Evolutionary conservation across 1,140 invertebrate genomes (phyloP), one percentile per base, ranked within the genome.

Genomic region (Chionoecetes opilio): DNA sequence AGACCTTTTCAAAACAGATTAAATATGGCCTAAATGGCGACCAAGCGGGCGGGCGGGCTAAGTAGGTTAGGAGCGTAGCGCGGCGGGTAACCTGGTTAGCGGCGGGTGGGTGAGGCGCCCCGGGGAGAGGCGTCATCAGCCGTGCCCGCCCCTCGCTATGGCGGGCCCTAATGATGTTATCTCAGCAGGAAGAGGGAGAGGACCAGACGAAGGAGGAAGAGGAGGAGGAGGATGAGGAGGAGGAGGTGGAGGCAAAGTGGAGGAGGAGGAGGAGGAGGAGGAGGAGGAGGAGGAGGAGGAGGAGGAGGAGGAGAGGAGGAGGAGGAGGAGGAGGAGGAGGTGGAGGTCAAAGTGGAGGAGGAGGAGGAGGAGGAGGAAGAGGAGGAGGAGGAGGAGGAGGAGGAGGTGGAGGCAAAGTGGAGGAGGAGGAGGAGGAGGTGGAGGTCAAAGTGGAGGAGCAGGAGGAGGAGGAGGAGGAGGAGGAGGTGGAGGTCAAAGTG

Each of bases 11-110:
- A n/a, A 75, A n/a, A 26, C 21, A 75, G 63, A 75, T 75, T 75
- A 75, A n/a, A n/a, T 75, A n/a, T n/a, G 63, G 6, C 63, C 63
- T 75, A 75, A 75, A n/a, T 75, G 63, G 63, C 63, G 63, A 75
- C 21, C 63, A 75, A 75, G 63, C 63, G 63, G 63, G 63, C 63
- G 63, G n/a, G 63, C n/a, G 21, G n/a, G 63, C 6, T 75, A 75
- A 75, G 21, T 8, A 21, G 63, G 63, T 75, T 75, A 75, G 63
- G 21, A 21, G 63, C 63, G 63, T 75, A n/a, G 63, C 63, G n/a
- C 21, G 63, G 63, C 21, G 63, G 5, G 63, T 75, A 75, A 75
- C 21, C 6, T 5, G 21, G 63, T 75, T 75, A 75, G 63, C 63
- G 26, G 63, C 21, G 63, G 63, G 21, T 75, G 63, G 63, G 63